These are phyloP conservation scores for Poliocrania exsul DNA, from an alignment of 2,797 vertebrate species.

Conservation along the genomic window DNA sequence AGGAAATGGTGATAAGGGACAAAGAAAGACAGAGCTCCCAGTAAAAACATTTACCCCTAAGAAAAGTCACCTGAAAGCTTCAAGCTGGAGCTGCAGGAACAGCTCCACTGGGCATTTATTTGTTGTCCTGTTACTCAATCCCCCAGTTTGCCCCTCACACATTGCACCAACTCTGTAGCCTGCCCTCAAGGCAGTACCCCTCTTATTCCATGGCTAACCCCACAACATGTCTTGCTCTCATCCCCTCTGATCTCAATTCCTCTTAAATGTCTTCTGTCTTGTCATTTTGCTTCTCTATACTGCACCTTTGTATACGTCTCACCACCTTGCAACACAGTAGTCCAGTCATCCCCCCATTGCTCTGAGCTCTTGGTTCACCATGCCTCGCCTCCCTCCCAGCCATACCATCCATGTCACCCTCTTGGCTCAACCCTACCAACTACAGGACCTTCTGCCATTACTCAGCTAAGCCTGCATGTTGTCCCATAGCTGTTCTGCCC, in stretches of 20 bases:
- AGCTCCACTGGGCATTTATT: neutral
- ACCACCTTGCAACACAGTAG: neutral
- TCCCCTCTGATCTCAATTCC: neutral
- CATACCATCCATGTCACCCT: neutral
- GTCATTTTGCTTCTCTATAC: neutral
- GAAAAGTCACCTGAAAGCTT: neutral
- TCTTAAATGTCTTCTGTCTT: neutral
- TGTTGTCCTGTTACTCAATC: neutral
- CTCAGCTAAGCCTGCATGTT: neutral
- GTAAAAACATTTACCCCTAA: neutral
- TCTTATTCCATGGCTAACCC: neutral
- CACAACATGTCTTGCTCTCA: neutral
- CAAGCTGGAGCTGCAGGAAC: neutral
- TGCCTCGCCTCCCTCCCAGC: neutral
- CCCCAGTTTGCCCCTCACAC: neutral
- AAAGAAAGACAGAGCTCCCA: neutral
- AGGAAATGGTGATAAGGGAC: rapidly evolving
- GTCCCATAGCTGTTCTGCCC: neutral
- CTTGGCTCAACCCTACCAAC: neutral
- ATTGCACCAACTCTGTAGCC: neutral
- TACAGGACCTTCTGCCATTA: neutral
- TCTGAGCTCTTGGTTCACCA: neutral
- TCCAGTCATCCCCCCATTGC: neutral
- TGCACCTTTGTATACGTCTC: neutral
- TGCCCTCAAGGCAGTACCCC: neutral